phyloP scores from a whole-genome alignment of 2,113 vertebrate species.

The Romanogobio albipinnatus region DNA sequence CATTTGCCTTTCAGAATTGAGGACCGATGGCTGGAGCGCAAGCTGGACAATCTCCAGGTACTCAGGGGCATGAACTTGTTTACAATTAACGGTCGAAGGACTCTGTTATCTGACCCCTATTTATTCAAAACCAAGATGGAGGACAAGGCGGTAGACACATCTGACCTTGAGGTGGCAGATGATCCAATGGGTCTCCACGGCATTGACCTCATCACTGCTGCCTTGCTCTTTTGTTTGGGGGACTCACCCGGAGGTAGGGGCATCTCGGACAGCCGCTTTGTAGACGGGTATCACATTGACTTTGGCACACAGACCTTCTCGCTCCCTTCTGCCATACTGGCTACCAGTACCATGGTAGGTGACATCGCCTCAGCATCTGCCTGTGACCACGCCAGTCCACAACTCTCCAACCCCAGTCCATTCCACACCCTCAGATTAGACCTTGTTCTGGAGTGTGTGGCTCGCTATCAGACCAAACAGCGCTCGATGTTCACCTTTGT shows the following conservation, averaged over 20 bases:
- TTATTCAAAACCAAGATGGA: constrained; percentile 88
- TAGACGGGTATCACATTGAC: constrained; percentile 90
- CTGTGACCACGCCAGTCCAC: constrained; percentile 97
- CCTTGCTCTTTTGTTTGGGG: constrained; percentile 93
- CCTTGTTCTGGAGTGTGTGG: constrained; percentile 96
- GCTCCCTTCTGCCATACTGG: constrained; percentile 94
- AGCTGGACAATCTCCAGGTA: constrained; percentile 83
- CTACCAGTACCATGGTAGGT: constrained; percentile 97
- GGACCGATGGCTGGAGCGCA: constrained; percentile 81
- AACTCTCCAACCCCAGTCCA: constrained; percentile 97
- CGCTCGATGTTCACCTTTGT: constrained; percentile 99
- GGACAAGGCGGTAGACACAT: constrained; percentile 97
- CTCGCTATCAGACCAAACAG: constrained; percentile 97
- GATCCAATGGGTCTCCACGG: constrained; percentile 97
- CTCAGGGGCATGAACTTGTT: constrained; percentile 84
- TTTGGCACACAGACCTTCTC: constrained; percentile 98
- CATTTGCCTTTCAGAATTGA: constrained; percentile 78
- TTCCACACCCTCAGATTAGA: constrained; percentile 97
- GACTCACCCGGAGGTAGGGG: constrained; percentile 94
- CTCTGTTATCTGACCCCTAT: constrained; percentile 83
- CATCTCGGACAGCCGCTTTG: constrained; percentile 94
- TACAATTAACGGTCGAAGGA: constrained; percentile 81
- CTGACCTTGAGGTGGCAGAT: constrained; percentile 91
- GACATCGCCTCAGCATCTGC: constrained; percentile 97
- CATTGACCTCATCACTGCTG: constrained; percentile 96